A percentile compares a stretch with the other conserved stretches of the same genome.
These are phyloP conservation scores for Microcebus griseorufus DNA, from an alignment of 2,113 vertebrate genomes.

Conservation along the genomic window DNA sequence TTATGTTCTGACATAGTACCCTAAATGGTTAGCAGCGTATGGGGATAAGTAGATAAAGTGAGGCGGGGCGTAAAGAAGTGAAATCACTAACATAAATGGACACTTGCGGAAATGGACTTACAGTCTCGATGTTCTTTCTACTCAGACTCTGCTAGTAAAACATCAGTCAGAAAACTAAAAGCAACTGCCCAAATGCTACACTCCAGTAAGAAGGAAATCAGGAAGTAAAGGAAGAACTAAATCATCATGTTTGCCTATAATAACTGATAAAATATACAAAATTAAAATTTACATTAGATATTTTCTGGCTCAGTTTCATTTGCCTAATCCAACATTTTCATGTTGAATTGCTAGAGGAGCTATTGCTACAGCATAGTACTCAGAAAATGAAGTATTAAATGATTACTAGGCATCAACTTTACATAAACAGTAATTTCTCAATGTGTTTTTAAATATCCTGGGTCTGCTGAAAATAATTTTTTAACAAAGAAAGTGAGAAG, in stretches of 20 bases:
- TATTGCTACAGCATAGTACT: not conserved
- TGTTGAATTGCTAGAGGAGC: not conserved
- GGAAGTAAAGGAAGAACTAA: not conserved
- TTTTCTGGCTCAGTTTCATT: not conserved
- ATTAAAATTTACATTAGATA: not conserved
- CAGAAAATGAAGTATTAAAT: not conserved
- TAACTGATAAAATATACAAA: not conserved
- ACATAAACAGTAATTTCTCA: not conserved
- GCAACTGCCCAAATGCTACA: not conserved
- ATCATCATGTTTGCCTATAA: not conserved
- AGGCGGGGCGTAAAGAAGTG: not conserved
- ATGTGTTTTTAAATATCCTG: not conserved
- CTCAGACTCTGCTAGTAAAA: not conserved
- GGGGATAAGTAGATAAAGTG: not conserved
- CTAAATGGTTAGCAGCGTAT: not conserved
- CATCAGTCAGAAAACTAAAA: not conserved
- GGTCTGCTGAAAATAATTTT: not conserved
- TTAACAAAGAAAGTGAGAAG: not conserved
- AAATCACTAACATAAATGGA: not conserved
- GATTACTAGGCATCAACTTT: not conserved
- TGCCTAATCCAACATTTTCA: not conserved
- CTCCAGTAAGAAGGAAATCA: not conserved
- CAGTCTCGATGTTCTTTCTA: not conserved
- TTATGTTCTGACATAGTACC: not conserved
- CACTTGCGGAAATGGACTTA: not conserved